Conservation (phyloP, 2,888 invertebrate species). For the Noctua janthina region DNA sequence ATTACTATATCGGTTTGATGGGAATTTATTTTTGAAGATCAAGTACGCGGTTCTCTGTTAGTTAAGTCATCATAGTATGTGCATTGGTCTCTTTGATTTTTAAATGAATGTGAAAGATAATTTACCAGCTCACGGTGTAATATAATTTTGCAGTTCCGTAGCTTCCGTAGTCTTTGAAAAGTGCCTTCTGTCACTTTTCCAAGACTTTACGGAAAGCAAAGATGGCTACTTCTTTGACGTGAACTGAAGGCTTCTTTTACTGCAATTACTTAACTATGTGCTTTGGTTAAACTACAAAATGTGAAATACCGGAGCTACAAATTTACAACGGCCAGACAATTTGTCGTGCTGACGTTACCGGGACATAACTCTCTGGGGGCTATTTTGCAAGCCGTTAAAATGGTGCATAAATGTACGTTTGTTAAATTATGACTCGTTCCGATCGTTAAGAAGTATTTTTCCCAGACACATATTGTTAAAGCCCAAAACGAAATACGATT, state of each 20-base stretch:
- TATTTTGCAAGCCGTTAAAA: conserved; percentile 81
- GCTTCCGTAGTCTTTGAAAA: too few species aligned
- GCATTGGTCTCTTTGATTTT: conserved; percentile 11
- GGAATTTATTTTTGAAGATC: conserved; percentile 52
- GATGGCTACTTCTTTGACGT: neutral
- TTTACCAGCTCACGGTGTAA: neutral
- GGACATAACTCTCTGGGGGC: conserved; percentile 78
- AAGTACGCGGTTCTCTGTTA: conserved; percentile 17
- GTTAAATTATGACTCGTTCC: conserved; percentile 58
- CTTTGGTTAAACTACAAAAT: conserved; percentile 66
- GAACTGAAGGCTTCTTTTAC: neutral
- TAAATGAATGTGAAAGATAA: conserved; percentile 25
- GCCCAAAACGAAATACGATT: conserved; percentile 17
- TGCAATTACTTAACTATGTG: conserved; percentile 19
- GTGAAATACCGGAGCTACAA: conserved; percentile 75
- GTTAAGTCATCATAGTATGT: conserved; percentile 33
- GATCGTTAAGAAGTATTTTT: conserved; percentile 56
- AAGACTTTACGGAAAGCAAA: neutral
- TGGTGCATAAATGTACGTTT: conserved; percentile 71
- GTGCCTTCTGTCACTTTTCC: neutral
- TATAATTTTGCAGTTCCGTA: neutral
- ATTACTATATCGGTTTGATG: conserved; percentile 60
- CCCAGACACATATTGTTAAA: conserved; percentile 33
- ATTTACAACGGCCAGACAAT: conserved; percentile 83
- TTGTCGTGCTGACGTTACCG: conserved; percentile 81